phyloP scores from a whole-genome alignment of 2,797 vertebrate genomes.

The Margarornis squamiger region DNA sequence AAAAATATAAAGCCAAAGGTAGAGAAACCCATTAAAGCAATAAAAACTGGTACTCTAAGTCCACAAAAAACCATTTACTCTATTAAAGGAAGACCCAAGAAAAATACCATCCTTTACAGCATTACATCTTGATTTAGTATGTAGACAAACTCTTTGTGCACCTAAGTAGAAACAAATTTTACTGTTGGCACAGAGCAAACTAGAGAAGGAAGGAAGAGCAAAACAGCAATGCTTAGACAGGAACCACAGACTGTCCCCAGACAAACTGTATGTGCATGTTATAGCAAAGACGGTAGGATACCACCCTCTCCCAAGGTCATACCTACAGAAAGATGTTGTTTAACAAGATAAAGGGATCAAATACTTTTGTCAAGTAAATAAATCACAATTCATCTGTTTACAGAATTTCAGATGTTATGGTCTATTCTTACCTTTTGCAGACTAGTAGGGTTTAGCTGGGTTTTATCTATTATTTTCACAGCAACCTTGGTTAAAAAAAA shows the following conservation, averaged over 20 bases:
- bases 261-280: background rate
- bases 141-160: background rate
- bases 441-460: slow-evolving; percentile 91
- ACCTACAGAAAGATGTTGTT: background rate
- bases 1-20: background rate
- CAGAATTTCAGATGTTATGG: background rate
- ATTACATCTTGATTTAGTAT: background rate
- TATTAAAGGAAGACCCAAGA: background rate
- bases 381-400: background rate
- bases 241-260: background rate
- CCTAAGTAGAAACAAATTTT: background rate
- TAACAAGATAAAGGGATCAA: background rate
- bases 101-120: background rate
- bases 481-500: slow-evolving; percentile 79
- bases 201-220: background rate
- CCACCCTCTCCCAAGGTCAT: background rate
- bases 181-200: background rate
- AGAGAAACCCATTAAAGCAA: background rate
- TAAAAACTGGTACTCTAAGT: background rate
- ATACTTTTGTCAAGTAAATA: background rate
- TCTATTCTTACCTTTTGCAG: slow-evolving; percentile 86
- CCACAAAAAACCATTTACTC: background rate
- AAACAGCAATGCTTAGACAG: background rate
- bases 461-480: slow-evolving; percentile 95
- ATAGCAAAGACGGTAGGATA: background rate